Percentiles rank a stretch among this genome's conserved stretches.
These are phyloP conservation scores for Oxyruncus cristatus DNA, from an alignment of 2,113 vertebrate species.

Conservation along the genomic window DNA sequence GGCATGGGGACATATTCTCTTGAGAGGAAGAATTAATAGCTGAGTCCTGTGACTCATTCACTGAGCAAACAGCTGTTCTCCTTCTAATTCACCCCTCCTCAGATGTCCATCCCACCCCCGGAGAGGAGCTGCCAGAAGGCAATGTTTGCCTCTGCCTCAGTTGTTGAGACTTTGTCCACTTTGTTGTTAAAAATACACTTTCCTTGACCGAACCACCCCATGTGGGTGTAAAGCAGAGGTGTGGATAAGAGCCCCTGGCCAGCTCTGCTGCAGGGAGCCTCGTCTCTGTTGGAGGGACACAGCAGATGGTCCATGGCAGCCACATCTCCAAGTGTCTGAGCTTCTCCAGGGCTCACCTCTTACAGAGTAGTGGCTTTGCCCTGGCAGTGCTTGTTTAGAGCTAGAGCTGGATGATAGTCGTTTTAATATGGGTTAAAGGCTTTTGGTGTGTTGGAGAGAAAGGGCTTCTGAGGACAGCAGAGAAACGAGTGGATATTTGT, in stretches of 20 bases:
- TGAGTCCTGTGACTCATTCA: conserved; percentile 20
- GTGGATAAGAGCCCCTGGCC: rapidly evolving
- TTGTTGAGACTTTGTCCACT: background rate
- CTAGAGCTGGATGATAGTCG: background rate
- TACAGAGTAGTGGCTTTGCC: background rate
- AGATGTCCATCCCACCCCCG: background rate
- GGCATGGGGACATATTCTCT: conserved; percentile 12
- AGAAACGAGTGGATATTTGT: background rate
- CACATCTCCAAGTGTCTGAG: background rate
- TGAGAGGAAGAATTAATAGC: conserved; percentile 43
- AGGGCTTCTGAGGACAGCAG: conserved; percentile 9
- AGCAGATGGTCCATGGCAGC: rapidly evolving
- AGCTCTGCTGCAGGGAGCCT: background rate
- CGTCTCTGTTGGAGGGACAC: rapidly evolving
- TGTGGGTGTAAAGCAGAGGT: rapidly evolving
- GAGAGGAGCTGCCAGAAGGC: conserved; percentile 22
- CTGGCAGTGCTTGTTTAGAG: background rate
- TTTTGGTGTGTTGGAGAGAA: background rate
- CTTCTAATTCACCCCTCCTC: conserved; percentile 29
- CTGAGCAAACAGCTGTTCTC: conserved; percentile 41
- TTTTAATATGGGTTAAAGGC: background rate
- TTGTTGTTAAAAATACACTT: background rate
- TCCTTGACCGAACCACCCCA: rapidly evolving
- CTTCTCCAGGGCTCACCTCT: background rate
- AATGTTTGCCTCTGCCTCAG: background rate